These are phyloP conservation scores for Eretmochelys imbricata DNA, from an alignment of 2,113 vertebrate species.

Conservation along the genomic window DNA sequence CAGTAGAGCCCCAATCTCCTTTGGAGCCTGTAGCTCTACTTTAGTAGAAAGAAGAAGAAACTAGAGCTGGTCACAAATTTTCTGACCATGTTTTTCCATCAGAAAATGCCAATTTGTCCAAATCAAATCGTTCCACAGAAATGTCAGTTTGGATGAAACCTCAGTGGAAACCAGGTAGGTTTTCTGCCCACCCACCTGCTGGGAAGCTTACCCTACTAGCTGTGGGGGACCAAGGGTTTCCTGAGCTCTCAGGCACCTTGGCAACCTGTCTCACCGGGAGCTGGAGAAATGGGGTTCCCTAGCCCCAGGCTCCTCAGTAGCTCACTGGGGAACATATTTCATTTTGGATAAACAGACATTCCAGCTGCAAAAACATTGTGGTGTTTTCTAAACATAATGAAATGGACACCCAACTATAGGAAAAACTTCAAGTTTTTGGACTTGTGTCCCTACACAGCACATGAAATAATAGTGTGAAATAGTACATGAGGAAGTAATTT, in stretches of 20 bases:
- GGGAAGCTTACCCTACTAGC: background rate
- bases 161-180: background rate
- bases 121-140: background rate
- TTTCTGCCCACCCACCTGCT: background rate
- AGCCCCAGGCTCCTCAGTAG: background rate
- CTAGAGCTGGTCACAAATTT: background rate
- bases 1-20: background rate
- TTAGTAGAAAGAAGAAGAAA: background rate
- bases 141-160: background rate
- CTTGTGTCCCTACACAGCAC: background rate
- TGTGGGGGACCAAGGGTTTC: background rate
- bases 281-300: background rate
- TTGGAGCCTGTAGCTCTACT: background rate
- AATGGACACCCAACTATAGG: background rate
- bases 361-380: background rate
- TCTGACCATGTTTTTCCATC: background rate
- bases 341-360: background rate
- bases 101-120: background rate
- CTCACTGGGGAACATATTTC: background rate
- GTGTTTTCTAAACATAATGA: background rate
- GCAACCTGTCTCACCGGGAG: background rate
- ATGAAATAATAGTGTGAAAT: background rate
- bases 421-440: background rate
- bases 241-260: background rate
- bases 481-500: background rate